Base-by-base conservation (phyloP, 1,140 invertebrate species). In the Drosophila lacteicornis region DNA sequence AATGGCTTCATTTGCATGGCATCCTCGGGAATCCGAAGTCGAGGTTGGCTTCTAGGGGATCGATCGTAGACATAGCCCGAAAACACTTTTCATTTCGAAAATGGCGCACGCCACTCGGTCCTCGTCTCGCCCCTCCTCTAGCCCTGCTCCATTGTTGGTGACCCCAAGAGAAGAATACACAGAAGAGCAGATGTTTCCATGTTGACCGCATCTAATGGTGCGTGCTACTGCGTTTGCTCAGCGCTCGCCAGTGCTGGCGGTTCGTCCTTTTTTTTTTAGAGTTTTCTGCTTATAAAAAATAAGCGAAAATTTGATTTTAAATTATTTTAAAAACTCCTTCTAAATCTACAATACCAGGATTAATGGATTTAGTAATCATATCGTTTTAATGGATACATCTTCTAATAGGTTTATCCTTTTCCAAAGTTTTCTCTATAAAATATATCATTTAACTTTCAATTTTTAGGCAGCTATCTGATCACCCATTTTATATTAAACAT, bases 121-220 rank as follows among this genome's bases (percentile, higher is more conserved):
- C 17, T 27, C 25, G n/a, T 25, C 40, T 33, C 45, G 49, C 27
- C 17, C 17, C 30, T 15, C 17, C 50, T 38, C 19, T 60, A 15
- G 17, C 25, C 7, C 45, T 49, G 33, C 25, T 8, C 38, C 15
- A 13, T 30, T 76, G 25, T 45, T 75, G 49, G 71, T 84, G 85
- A 87, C 84, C 85, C 78, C 84, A 73, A 79, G 33, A 15, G 36
- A 13, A 62, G 62, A 74, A 67, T 62, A 74, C 71, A 80, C 60
- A 58, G 71, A 82, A 71, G 73, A 79, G 88, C 88, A 91, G 88
- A 91, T 91, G 88, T 91, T 91, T 91, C 78, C 75, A 78, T 75
- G 90, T 91, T 91, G 88, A 91, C 88, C 88, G 88, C 88, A 91
- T 91, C 88, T 91, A 91, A 91, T 91, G 88, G 88, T 91, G 84